Evolutionary conservation across 1,140 invertebrate species (phyloP).

Genomic region (Littorina saxatilis): DNA sequence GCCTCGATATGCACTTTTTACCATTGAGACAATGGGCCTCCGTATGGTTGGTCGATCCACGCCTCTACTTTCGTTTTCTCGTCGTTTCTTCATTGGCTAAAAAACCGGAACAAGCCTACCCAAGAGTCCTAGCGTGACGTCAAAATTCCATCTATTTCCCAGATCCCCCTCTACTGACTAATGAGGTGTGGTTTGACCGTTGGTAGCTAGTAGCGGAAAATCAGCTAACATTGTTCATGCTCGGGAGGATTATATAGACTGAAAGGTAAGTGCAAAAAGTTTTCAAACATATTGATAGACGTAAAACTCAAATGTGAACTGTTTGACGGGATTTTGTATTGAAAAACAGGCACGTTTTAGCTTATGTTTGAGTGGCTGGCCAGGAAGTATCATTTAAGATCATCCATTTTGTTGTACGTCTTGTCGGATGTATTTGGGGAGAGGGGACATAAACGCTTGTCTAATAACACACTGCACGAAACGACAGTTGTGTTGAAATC

Average conservation of each 20-base stretch:
- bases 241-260: neutral
- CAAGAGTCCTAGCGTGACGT: constrained; percentile 34
- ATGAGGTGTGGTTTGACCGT: constrained; percentile 55
- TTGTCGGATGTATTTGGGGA: neutral
- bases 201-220: constrained; percentile 40
- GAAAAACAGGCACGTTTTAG: neutral
- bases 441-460: no score
- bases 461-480: no score
- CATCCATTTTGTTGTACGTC: neutral
- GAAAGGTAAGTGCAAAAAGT: constrained; percentile 4
- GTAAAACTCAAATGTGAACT: no score
- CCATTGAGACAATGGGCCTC: no score
- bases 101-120: neutral
- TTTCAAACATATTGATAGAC: neutral
- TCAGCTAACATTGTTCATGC: constrained; percentile 32
- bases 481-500: neutral
- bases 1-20: no score
- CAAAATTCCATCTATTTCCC: constrained; percentile 43
- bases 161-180: constrained; percentile 49
- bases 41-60: no score
- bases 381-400: neutral
- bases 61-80: constrained; percentile 20
- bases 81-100: constrained; percentile 18
- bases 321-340: neutral
- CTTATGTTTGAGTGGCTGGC: no score